Base-by-base conservation (phyloP, 2,797 vertebrate species). In the Eulemur albifrons region DNA sequence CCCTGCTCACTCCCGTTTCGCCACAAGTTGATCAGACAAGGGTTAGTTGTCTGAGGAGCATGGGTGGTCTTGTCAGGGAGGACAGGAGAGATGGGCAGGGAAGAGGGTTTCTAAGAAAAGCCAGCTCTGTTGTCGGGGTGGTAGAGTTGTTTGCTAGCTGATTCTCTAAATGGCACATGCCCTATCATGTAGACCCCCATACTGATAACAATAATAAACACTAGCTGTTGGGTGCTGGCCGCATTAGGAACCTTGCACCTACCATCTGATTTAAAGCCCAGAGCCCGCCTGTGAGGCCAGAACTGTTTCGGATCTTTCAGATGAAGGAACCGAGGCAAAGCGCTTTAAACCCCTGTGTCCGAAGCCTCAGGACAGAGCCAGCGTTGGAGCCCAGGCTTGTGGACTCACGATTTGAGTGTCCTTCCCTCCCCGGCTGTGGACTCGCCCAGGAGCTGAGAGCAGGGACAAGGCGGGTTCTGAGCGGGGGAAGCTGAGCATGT, bases 21-120 rank as follows among this genome's bases (percentile, higher is more conserved):
- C 30, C 5, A 11, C 27, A 17, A 23, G 90, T 93, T 96, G 40
- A 92, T 75, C 88, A 1, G 83, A 32, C 17, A 77, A 43, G 43
- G 57, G 61, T 38, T 85, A 75, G 80, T 48, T 9, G 94, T 88
- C 87, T 92, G 57, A 96, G 96, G 70, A 82, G 94, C 88, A 54
- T 10, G 14, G 61, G 92, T 40, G 76, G 63, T 76, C 11, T 95
- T 85, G 54, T 43, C 73, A 48, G 23, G 81, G 79, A 89, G 32
- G 38, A 95, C 23, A 84, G 9, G 54, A 35, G 69, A 96, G 27
- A 8, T 50, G 15, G 32, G 63, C 14, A 2, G 23, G 52, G 69
- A 54, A 38, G 45, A 73, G 20, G 23, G 80, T 1, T 4, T 80
- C 96, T 92, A 67, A 69, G 25, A 43, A 4, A 13, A 8, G 3